A percentile compares a stretch with the other conserved stretches of the same genome.
Conservation (phyloP, 2,797 vertebrate species). For the Sebastes wilsoni region DNA sequence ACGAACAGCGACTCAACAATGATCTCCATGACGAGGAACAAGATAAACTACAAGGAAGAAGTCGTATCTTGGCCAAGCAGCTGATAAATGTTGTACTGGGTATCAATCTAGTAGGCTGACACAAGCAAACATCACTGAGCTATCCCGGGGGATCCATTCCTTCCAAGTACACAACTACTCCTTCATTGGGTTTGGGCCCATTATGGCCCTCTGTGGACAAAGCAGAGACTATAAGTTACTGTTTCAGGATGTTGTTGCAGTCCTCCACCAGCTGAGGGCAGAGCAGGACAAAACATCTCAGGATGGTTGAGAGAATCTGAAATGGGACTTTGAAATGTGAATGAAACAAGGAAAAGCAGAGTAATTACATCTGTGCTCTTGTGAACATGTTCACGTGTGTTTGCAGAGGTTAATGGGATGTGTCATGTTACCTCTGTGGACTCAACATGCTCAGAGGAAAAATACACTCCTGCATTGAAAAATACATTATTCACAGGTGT, state of each 20-base stretch:
- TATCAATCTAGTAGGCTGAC: not conserved
- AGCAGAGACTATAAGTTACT: not conserved
- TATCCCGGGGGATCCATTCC: not conserved
- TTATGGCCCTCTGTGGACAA: not conserved
- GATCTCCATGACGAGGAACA: too few relatives aligned
- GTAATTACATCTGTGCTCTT: not conserved
- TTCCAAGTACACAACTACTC: not conserved
- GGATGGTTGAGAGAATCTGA: not conserved
- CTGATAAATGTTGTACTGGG: not conserved
- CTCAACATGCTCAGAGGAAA: not conserved
- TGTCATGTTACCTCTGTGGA: not conserved
- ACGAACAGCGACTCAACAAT: too few relatives aligned
- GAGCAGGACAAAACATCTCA: constrained; percentile 26
- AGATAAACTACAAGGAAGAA: not conserved
- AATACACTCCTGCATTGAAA: not conserved
- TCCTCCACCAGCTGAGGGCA: constrained; percentile 56
- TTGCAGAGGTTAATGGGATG: not conserved
- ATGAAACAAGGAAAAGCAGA: not conserved
- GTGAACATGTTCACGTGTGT: not conserved
- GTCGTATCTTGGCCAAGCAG: not conserved
- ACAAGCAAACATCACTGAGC: not conserved
- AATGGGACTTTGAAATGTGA: not conserved
- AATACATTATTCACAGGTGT: not conserved
- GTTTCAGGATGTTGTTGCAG: not conserved
- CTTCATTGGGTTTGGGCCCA: not conserved